A percentile compares a stretch with the other conserved stretches of the same genome.
Evolutionary conservation across 2,113 vertebrate genomes (phyloP).

Genomic region (Chloroceryle aenea): DNA sequence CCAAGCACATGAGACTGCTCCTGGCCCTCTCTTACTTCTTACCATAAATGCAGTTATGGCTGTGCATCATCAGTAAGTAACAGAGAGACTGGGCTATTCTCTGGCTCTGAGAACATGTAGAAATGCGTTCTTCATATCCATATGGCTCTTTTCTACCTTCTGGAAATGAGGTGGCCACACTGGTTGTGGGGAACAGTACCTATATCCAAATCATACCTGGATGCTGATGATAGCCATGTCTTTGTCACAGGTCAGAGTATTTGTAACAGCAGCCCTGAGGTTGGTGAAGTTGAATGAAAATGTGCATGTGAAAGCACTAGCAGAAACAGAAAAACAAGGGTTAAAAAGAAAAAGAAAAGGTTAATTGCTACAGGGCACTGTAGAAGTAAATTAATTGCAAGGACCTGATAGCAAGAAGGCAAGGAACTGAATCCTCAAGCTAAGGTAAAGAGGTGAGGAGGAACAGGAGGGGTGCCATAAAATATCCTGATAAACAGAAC

Average conservation of each 20-base stretch:
- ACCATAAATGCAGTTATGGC: no score
- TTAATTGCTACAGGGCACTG: background rate
- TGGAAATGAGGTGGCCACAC: background rate
- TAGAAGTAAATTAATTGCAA: background rate
- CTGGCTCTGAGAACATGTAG: background rate
- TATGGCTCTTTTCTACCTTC: background rate
- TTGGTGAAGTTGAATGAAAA: background rate
- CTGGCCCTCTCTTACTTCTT: background rate
- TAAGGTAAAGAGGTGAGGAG: background rate
- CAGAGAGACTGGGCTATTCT: background rate
- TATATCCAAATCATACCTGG: background rate
- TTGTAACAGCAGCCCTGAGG: background rate
- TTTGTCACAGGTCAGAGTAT: background rate
- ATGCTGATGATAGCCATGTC: fast-evolving
- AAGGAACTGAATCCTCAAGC: background rate
- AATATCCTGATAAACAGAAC: background rate
- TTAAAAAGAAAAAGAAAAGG: background rate
- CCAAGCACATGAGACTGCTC: background rate
- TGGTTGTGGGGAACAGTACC: background rate
- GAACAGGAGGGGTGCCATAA: background rate
- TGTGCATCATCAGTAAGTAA: background rate
- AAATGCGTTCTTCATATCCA: background rate
- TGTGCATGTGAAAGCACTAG: background rate
- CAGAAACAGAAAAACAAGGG: background rate
- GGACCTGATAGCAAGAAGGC: background rate